Percentiles rank a stretch among this genome's conserved stretches.
phyloP scores from a whole-genome alignment of 2,797 vertebrate species.

The Geotrypetes seraphini region DNA sequence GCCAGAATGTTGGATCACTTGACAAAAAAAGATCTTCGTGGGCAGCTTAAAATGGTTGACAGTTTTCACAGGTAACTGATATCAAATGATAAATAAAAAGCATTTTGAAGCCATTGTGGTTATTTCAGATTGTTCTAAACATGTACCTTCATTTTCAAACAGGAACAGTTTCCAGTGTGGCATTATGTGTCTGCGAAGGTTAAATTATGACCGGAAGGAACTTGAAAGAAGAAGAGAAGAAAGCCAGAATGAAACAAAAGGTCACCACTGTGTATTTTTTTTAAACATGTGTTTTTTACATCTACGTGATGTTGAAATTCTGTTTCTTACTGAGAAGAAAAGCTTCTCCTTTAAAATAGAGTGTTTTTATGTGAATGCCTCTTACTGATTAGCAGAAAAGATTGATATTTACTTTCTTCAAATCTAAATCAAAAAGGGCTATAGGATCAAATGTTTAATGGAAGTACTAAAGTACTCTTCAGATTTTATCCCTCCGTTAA shows the following conservation, averaged over 20 bases:
- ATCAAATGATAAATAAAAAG: background rate
- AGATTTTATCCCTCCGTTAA: too few species aligned
- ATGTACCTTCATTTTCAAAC: background rate
- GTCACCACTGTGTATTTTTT: too few species aligned
- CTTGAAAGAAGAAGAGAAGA: conserved; percentile 81
- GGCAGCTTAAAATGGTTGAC: conserved; percentile 96
- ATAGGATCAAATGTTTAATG: too few species aligned
- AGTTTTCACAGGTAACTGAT: conserved; percentile 80
- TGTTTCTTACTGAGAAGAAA: too few species aligned
- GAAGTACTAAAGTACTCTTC: too few species aligned
- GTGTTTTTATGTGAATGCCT: too few species aligned
- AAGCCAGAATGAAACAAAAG: conserved; percentile 69
- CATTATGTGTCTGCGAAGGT: conserved; percentile 85
- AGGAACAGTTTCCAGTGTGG: conserved; percentile 97
- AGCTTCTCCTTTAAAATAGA: too few species aligned
- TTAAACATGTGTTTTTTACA: too few species aligned
- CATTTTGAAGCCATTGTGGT: background rate
- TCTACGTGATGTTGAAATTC: too few species aligned
- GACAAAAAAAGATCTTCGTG: conserved; percentile 92
- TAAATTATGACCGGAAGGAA: conserved; percentile 92
- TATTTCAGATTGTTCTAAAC: background rate
- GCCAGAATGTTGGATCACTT: conserved; percentile 95
- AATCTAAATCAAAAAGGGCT: too few species aligned
- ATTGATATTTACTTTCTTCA: too few species aligned
- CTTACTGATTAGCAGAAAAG: too few species aligned